phyloP scores from a whole-genome alignment of 2,888 invertebrate genomes.

The Tetragnatha montana region DNA sequence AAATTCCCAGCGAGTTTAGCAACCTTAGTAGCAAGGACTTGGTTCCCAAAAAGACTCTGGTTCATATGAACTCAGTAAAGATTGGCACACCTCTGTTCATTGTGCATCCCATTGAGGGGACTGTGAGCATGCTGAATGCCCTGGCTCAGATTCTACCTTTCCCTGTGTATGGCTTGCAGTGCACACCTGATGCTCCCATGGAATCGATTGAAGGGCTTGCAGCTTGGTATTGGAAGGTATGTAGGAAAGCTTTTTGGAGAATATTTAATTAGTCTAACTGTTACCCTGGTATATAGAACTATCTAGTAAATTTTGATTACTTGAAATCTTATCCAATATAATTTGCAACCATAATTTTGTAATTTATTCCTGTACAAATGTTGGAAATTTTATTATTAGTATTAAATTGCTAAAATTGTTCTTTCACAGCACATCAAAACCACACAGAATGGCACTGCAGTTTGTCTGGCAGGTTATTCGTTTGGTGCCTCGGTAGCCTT shows the following conservation, averaged over 20 bases:
- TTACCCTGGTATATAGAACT: too few relatives aligned
- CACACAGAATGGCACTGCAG: constrained; percentile 77
- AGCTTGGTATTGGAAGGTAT: constrained; percentile 76
- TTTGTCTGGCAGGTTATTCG: constrained; percentile 94
- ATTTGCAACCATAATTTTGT: too few relatives aligned
- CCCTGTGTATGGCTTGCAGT: constrained; percentile 93
- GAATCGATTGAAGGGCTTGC: constrained; percentile 85
- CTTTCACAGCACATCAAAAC: constrained; percentile 82
- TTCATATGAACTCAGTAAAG: constrained; percentile 80
- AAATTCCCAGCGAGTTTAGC: constrained; percentile 41
- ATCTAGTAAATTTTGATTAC: too few relatives aligned
- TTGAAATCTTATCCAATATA: too few relatives aligned
- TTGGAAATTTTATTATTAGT: background rate
- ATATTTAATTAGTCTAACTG: too few relatives aligned
- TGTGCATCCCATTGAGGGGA: constrained; percentile 93
- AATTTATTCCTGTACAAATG: too few relatives aligned
- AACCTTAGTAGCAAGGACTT: constrained; percentile 77
- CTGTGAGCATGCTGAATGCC: constrained; percentile 83
- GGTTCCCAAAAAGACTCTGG: constrained; percentile 84
- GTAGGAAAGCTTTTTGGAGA: constrained; percentile 5
- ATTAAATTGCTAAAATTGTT: background rate
- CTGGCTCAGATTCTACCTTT: constrained; percentile 85
- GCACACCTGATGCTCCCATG: constrained; percentile 85
- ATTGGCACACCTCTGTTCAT: constrained; percentile 77
- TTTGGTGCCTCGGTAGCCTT: constrained; percentile 96